These are phyloP conservation scores for Araneus ventricosus DNA, from an alignment of 1,140 invertebrate species.

Conservation along the genomic window DNA sequence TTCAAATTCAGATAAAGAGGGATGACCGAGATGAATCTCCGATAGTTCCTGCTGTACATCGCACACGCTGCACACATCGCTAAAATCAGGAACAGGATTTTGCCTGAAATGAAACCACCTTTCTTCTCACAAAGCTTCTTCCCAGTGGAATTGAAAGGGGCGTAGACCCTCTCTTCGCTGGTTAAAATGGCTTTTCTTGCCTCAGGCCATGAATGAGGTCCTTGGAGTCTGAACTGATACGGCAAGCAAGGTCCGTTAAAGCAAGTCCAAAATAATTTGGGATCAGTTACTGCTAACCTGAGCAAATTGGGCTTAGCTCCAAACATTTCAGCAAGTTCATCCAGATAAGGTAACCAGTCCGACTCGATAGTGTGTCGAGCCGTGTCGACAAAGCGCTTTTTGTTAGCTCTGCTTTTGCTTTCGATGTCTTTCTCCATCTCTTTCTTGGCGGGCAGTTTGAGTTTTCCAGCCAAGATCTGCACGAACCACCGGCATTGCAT, in stretches of 20 bases:
- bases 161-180: constrained; percentile 68
- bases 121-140: not conserved
- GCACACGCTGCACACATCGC: not conserved
- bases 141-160: constrained; percentile 56
- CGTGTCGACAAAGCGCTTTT: constrained; percentile 64
- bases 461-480: constrained; percentile 72
- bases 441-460: constrained; percentile 68
- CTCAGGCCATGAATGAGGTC: constrained; percentile 80
- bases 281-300: constrained; percentile 79
- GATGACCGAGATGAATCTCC: not conserved
- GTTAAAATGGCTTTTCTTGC: constrained; percentile 80
- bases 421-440: constrained; percentile 76
- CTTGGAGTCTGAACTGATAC: constrained; percentile 82
- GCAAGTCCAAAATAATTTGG: constrained; percentile 78
- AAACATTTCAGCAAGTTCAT: constrained; percentile 78
- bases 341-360: constrained; percentile 79
- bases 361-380: constrained; percentile 81
- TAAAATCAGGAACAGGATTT: not conserved
- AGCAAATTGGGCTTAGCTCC: constrained; percentile 79
- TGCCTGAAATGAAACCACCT: not conserved
- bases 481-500: constrained; percentile 81
- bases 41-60: constrained; percentile 9
- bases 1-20: no score
- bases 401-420: constrained; percentile 63
- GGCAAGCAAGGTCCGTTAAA: constrained; percentile 80